A percentile compares a stretch with the other conserved stretches of the same genome.
phyloP scores from a whole-genome alignment of 2,888 invertebrate species.

The Atrina japonica region DNA sequence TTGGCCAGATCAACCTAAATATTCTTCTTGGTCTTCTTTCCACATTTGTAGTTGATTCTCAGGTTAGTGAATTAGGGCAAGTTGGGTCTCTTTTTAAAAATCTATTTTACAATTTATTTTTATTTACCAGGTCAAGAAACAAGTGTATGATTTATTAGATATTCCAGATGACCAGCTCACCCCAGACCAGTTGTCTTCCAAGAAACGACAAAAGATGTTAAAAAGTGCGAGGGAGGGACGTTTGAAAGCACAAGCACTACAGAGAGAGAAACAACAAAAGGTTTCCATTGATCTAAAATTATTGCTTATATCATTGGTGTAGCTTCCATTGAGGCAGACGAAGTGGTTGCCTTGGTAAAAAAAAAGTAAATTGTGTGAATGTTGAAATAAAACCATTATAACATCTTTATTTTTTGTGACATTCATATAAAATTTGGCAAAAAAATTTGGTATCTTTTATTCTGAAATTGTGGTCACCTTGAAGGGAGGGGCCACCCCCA shows the following conservation, averaged over 20 bases:
- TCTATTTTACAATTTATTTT: no score
- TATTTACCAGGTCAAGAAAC: constrained; percentile 41
- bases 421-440: no score
- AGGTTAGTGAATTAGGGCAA: not conserved
- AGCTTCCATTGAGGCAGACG: not conserved
- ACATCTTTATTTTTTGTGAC: no score
- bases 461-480: no score
- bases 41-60: no score
- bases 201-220: constrained; percentile 81
- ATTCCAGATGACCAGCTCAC: constrained; percentile 76
- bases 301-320: not conserved
- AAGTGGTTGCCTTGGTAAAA: no score
- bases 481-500: no score
- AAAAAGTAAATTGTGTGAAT: no score
- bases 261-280: constrained; percentile 72
- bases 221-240: constrained; percentile 73
- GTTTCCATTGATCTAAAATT: constrained; percentile 42
- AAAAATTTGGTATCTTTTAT: no score
- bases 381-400: no score
- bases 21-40: no score
- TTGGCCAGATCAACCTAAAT: no score
- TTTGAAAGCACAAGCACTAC: constrained; percentile 66
- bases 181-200: constrained; percentile 80
- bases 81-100: not conserved
- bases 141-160: constrained; percentile 70